These are phyloP conservation scores for Maylandia zebra DNA, from an alignment of 2,113 vertebrate genomes.

Conservation along the genomic window DNA sequence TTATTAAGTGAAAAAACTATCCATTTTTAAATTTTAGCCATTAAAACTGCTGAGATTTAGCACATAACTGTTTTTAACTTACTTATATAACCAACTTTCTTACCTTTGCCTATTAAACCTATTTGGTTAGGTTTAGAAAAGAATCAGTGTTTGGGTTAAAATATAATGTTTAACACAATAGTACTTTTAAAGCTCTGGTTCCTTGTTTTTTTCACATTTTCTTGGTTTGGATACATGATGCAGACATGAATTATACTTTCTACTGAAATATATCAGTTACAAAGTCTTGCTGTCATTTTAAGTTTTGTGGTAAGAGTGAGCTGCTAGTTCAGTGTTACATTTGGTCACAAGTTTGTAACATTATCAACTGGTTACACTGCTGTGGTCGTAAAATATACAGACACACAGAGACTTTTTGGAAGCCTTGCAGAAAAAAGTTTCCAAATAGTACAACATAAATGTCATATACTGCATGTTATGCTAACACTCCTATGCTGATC, in stretches of 20 bases:
- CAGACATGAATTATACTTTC: neutral
- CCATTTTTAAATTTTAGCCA: neutral
- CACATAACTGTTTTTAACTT: accelerated
- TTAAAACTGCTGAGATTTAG: neutral
- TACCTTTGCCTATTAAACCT: neutral
- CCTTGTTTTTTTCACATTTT: neutral
- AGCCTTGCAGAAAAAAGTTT: neutral
- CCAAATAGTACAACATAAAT: neutral
- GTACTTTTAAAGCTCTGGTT: neutral
- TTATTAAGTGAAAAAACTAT: neutral
- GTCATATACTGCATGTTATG: neutral
- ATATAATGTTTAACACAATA: neutral
- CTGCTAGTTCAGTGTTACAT: neutral
- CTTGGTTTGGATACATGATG: neutral
- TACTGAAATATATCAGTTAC: neutral
- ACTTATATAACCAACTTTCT: neutral
- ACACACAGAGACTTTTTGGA: neutral
- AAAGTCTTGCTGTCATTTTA: neutral
- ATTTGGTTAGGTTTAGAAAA: neutral
- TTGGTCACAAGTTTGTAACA: neutral
- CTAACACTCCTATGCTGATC: neutral
- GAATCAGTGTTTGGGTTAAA: neutral
- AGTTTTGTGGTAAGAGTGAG: neutral
- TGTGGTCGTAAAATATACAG: neutral
- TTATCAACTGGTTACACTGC: neutral